Base-by-base conservation (phyloP, 1,140 invertebrate species). In the Mylabris phalerata region DNA sequence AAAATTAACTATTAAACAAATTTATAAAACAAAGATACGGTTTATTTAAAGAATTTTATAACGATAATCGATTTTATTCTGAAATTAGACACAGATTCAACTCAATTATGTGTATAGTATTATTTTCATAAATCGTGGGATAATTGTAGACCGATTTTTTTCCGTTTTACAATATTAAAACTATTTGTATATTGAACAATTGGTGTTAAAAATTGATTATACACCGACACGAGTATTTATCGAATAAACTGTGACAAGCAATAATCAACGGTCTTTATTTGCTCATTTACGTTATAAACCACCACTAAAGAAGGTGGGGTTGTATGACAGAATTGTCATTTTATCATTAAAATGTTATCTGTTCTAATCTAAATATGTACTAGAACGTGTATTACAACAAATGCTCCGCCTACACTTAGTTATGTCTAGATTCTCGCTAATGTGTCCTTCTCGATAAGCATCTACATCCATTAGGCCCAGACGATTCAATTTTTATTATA, bases 311-410 rank as follows among this genome's bases (percentile, higher is more conserved):
- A 43, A 40, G 52, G 52, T 27, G 52, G 19, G 38, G 45, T 48
- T 55, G 10, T 55, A 39, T 55, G 52, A 55, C 52, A 55, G 13
- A 55, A 55, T 55, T 55, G 52, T 55, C 52, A 55, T 55, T 55
- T 55, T 55, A 55, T 55, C 52, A 44, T 55, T 52, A 55, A 48
- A 10, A 43, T 32, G 13, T 55, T 48, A 55, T 55, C 52, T 13
- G 52, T 40, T 43, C 4, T 55, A 10, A 54, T 54, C 50, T 54
- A 54, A 54, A 44, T 54, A 45, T 32, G 51, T 45, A 51, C 32
- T 40, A 24, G 32, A 41, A 51, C 49, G 43, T 51, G 38, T 51
- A 51, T 51, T 51, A 54, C 51, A 32, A 32, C 11, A n/a, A 42
- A 32, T 9, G 51, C 51, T 45, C 39, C 51, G 51, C 51, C 51